These are phyloP conservation scores for Eretmocerus hayati DNA, from an alignment of 2,888 invertebrate species.

Conservation along the genomic window DNA sequence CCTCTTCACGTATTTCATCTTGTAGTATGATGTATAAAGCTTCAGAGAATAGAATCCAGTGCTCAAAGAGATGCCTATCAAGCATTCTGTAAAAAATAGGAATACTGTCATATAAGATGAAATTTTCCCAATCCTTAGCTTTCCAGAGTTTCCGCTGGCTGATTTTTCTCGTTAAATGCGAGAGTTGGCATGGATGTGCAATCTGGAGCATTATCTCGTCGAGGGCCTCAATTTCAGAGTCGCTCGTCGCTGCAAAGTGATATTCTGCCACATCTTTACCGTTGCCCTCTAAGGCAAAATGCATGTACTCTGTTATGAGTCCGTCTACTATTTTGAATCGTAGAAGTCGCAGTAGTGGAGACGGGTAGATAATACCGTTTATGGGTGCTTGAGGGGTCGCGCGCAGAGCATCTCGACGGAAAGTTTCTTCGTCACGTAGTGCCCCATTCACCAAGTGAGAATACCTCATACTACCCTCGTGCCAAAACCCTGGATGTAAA, in stretches of 20 bases:
- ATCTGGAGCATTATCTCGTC: slow-evolving; percentile 1
- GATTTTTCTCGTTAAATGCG: neutral
- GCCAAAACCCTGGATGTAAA: slow-evolving; percentile 1
- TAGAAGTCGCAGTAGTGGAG: slow-evolving; percentile 8
- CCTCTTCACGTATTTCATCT: neutral
- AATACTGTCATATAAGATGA: slow-evolving; percentile 3
- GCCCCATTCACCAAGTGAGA: neutral
- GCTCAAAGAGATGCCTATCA: neutral
- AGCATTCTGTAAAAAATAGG: neutral
- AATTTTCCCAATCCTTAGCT: slow-evolving; percentile 5
- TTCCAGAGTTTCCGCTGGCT: slow-evolving; percentile 1
- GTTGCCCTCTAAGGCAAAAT: slow-evolving; percentile 4
- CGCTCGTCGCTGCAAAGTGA: neutral
- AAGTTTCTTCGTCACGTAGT: neutral
- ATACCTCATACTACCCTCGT: neutral
- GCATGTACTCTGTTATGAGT: slow-evolving; percentile 6
- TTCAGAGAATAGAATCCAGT: slow-evolving; percentile 12
- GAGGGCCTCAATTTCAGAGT: neutral
- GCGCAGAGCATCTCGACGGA: neutral
- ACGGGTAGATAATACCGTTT: slow-evolving; percentile 1
- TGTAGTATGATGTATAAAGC: slow-evolving; percentile 8
- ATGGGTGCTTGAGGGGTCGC: neutral
- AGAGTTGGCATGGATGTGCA: slow-evolving; percentile 4
- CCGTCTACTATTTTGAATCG: slow-evolving; percentile 10
- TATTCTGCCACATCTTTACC: neutral